Base-by-base conservation (phyloP, 2,888 invertebrate species). In the Mythimna impura region DNA sequence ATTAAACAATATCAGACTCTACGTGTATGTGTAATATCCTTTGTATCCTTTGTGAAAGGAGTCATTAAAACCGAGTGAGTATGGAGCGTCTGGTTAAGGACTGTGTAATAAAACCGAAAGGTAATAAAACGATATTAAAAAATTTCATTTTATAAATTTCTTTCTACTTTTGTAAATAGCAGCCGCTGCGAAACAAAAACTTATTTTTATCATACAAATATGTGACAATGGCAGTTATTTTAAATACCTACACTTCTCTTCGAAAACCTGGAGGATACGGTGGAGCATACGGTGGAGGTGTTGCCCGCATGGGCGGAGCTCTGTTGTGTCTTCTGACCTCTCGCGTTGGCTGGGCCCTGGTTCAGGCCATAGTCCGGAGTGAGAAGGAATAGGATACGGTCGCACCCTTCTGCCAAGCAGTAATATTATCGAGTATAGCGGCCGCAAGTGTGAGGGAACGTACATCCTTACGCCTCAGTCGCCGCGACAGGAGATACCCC, bases 1-100 rank as follows among this genome's bases (percentile, higher is more conserved):
- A 36, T 60, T 60, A 36, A n/a, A 60, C 12, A 60, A 36, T 36
- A 36, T 60, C 12, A 60, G n/a, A 60, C 36, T 58, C 34, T n/a
- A 34, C 55, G 7, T 55, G 8, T 58, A 60, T 36, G n/a, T n/a
- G 3, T n/a, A 40, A 30, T 30, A 60, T 36, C 3, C 25, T 57
- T 50, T 50, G 47, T 25, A n/a, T 57, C 3, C 47, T 6, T 30
- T 30, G 30, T 34, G 30, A 43, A 22, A 66, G 17, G 4, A 17
- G 8, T 47, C 30, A 43, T 7, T 54, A 43, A 52, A 30, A 50
- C 4, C 17, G 25, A 52, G 40, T 22, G 17, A 20, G 22, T 14
- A 34, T 1, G 30, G 17, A 6, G 6, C 14, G 9, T 52, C 8
- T 20, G 3, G 17, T 69, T 8, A 5, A 22, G 3, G 14, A 22